A percentile compares a stretch with the other conserved stretches of the same genome.
These are phyloP conservation scores for Deilephila porcellus DNA, from an alignment of 2,888 invertebrate genomes.

Conservation along the genomic window DNA sequence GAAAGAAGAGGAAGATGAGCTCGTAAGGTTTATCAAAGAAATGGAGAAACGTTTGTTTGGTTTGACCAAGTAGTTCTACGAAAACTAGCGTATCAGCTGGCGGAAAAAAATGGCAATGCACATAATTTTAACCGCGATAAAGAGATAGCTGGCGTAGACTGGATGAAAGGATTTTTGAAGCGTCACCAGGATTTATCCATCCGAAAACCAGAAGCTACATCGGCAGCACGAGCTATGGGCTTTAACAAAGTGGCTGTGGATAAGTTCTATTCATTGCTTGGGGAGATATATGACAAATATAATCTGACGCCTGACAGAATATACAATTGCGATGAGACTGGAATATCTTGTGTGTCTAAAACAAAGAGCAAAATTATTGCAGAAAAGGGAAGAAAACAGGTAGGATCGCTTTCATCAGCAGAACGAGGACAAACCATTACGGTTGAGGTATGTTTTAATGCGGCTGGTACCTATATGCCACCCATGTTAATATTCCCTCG, in stretches of 20 bases:
- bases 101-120: neutral
- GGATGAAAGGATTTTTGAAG: neutral
- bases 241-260: neutral
- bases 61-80: neutral
- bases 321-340: slow-evolving; percentile 4
- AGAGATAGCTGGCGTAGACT: neutral
- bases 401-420: too few relatives aligned
- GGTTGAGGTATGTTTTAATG: too few relatives aligned
- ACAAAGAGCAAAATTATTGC: neutral
- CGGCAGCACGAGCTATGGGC: slow-evolving; percentile 27
- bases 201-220: neutral
- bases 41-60: neutral
- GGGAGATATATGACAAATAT: neutral
- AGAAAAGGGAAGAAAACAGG: neutral
- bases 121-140: neutral
- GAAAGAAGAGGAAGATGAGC: neutral
- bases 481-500: too few relatives aligned
- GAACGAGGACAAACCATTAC: too few relatives aligned
- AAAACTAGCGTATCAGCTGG: neutral
- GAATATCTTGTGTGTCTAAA: neutral
- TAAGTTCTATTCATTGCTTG: too few relatives aligned
- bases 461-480: too few relatives aligned
- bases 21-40: neutral
- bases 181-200: neutral
- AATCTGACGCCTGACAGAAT: neutral